Percentiles rank a stretch among this genome's conserved stretches.
Evolutionary conservation across 2,113 vertebrate genomes (phyloP).

Genomic region (Apteryx owenii): DNA sequence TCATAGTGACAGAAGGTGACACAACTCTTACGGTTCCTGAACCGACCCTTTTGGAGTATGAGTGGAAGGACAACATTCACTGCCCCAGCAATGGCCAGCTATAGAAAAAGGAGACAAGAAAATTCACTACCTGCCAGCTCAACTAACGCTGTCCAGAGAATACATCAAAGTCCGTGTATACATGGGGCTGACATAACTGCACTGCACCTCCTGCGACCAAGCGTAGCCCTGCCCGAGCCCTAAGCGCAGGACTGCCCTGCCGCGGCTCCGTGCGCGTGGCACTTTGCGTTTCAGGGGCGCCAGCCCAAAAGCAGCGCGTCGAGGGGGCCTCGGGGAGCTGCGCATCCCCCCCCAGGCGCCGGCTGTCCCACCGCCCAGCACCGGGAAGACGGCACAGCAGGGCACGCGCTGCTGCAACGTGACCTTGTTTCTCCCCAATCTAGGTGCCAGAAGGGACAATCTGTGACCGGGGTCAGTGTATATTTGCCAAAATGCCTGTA

Average conservation of each 20-base stretch:
- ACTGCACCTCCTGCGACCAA: neutral
- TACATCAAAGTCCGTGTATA: neutral
- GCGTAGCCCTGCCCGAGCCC: fast-evolving
- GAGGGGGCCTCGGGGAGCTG: too few relatives aligned
- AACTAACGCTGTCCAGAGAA: neutral
- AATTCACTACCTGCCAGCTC: neutral
- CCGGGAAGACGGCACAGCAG: fast-evolving
- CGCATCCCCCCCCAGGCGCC: too few relatives aligned
- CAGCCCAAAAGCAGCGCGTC: too few relatives aligned
- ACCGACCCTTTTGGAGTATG: neutral
- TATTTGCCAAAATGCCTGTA: too few relatives aligned
- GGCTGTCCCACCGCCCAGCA: neutral
- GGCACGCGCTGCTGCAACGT: neutral
- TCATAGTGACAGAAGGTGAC: neutral
- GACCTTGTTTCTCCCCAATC: neutral
- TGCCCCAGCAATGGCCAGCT: neutral
- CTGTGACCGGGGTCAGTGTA: too few relatives aligned
- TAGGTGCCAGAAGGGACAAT: neutral
- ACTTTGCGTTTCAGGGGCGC: too few relatives aligned
- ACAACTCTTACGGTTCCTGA: neutral
- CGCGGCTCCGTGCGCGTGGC: neutral
- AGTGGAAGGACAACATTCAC: neutral
- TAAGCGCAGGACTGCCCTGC: fast-evolving
- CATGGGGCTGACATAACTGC: neutral
- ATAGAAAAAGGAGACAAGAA: neutral